Conservation (phyloP, 1,140 invertebrate species). For the Heliconius congener region DNA sequence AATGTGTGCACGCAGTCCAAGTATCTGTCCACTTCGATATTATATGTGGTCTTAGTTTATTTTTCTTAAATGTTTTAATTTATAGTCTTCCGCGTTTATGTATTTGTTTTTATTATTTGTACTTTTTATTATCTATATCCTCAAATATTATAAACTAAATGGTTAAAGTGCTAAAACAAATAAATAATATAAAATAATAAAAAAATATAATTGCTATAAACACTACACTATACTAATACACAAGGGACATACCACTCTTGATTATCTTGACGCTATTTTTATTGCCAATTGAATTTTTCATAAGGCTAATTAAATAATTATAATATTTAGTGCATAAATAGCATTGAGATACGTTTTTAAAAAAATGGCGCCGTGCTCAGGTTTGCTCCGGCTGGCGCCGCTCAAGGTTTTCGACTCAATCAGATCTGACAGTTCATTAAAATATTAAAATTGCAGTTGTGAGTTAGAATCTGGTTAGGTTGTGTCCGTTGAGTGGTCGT, state of each 20-base stretch:
- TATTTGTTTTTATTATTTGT: slow-evolving; percentile 57
- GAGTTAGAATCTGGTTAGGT: slow-evolving; percentile 67
- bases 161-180: slow-evolving; percentile 28
- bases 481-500: slow-evolving; percentile 63
- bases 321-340: slow-evolving; percentile 40
- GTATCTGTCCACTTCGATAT: slow-evolving; percentile 75
- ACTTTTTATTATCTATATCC: slow-evolving; percentile 37
- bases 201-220: neutral
- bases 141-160: slow-evolving; percentile 19
- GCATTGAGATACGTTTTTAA: slow-evolving; percentile 56
- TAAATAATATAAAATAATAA: neutral
- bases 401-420: slow-evolving; percentile 63
- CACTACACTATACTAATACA: neutral
- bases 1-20: slow-evolving; percentile 76
- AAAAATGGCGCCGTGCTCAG: slow-evolving; percentile 72
- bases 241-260: slow-evolving; percentile 27
- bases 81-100: slow-evolving; percentile 66
- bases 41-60: slow-evolving; percentile 78
- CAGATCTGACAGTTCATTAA: slow-evolving; percentile 55
- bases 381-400: slow-evolving; percentile 73
- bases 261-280: slow-evolving; percentile 40
- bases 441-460: slow-evolving; percentile 27
- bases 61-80: slow-evolving; percentile 61
- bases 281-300: neutral
- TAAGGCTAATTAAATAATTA: neutral